Base-by-base conservation (phyloP, 2,113 vertebrate genomes). In the Blennius ocellaris region DNA sequence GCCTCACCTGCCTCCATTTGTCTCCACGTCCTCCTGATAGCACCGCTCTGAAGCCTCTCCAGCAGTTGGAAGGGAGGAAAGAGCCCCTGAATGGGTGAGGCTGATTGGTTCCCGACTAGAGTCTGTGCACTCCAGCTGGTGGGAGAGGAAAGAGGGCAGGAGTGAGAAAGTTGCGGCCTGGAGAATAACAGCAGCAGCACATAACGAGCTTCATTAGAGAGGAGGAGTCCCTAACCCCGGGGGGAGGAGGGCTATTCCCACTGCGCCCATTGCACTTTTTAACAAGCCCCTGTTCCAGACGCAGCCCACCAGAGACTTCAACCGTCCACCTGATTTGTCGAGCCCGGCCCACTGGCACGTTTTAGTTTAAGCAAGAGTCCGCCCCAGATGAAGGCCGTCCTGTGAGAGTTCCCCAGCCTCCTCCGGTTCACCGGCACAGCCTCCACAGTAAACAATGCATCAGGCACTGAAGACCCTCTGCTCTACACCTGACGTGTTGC, bases 171-270 rank as follows among this genome's bases (percentile, higher is more conserved):
- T 45, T 6, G 7, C 6, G 50, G 70, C 76, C 79, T 14, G 53
- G 68, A 69, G 80, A 85, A 82, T 78, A 85, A 64, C 71, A 84
- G 74, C 71, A 66, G 77, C 57, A 71, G 84, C 84, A 83, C 78
- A 89, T 93, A 93, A 93, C 85, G 85, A 93, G 91, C 80, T 83
- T 93, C 89, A 92, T 93, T 93, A 92, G 89, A 83, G 89, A 84
- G 73, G 81, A 92, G 90, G 84, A 87, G 88, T 90, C 87, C 79
- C 86, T 77, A 81, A 85, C 88, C 89, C 84, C 47, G 38, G 56
- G 76, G 72, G 86, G 84, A 71, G 69, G 73, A 71, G 80, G 80
- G 74, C 69, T 87, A 86, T 88, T 92, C 90, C 91, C 92, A 83
- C 44, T 30, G 81, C 72, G 68, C 84, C 88, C 79, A 89, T 86